Evolutionary conservation across 2,113 vertebrate species (phyloP).

Genomic region (Solea senegalensis): DNA sequence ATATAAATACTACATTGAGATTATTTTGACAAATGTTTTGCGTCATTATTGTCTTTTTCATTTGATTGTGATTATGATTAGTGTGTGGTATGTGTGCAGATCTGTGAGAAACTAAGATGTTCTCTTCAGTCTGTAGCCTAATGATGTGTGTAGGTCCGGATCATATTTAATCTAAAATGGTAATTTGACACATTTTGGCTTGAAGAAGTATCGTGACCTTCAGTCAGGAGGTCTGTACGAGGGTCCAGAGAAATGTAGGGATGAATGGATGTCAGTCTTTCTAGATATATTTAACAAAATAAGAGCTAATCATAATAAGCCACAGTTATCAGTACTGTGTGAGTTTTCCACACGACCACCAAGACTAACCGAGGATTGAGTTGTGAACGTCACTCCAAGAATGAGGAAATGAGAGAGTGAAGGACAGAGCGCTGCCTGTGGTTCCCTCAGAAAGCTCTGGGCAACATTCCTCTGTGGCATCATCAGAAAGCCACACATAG

Average conservation of each 20-base stretch:
- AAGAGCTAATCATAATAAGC: not conserved
- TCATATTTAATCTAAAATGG: conserved; percentile 8
- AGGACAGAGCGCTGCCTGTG: conserved; percentile 44
- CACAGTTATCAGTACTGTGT: not conserved
- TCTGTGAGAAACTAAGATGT: too few species aligned
- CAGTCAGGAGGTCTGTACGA: not conserved
- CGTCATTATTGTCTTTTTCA: too few species aligned
- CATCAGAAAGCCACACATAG: conserved; percentile 55
- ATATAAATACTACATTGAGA: too few species aligned
- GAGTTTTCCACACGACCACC: conserved; percentile 12
- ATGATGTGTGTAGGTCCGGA: too few species aligned
- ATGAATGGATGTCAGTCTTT: conserved; percentile 2
- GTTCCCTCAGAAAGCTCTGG: conserved; percentile 50
- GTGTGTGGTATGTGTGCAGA: too few species aligned
- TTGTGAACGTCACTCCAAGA: conserved; percentile 35
- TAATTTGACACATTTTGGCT: not conserved
- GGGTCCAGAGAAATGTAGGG: not conserved
- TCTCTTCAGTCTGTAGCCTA: too few species aligned
- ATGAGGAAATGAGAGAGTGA: conserved; percentile 45
- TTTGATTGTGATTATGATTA: too few species aligned
- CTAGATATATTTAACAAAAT: not conserved
- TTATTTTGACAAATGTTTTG: too few species aligned
- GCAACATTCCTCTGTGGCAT: conserved; percentile 63
- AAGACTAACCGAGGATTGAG: conserved; percentile 15
- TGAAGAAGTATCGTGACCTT: too few species aligned